These are phyloP conservation scores for Sipha maydis DNA, from an alignment of 2,888 invertebrate genomes.

Conservation along the genomic window DNA sequence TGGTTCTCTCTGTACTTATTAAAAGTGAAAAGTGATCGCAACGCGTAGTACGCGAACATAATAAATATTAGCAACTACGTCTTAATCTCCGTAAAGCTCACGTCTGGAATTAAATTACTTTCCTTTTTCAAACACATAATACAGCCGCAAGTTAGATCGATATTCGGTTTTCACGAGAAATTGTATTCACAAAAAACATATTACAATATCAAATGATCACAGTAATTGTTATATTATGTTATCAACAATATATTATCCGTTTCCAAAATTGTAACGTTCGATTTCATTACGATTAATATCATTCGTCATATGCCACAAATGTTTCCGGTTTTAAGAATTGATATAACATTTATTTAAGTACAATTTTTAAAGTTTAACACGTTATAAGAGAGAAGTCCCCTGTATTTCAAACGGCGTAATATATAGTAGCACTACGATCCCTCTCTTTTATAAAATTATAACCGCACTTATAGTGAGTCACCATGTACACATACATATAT, in stretches of 20 bases:
- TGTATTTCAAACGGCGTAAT: neutral
- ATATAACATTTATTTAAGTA: neutral
- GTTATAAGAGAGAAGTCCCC: neutral
- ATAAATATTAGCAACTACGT: neutral
- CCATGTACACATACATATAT: neutral
- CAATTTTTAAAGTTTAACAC: neutral
- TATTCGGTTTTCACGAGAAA: neutral
- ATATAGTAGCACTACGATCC: neutral
- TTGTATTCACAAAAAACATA: neutral
- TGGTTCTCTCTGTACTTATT: neutral
- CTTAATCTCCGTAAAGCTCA: neutral
- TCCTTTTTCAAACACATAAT: neutral
- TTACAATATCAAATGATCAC: too few species aligned
- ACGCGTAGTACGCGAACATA: neutral
- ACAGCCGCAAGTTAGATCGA: neutral
- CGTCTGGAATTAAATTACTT: neutral
- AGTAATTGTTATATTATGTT: too few species aligned
- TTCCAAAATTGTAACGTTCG: too few species aligned
- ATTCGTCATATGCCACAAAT: too few species aligned
- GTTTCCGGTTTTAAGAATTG: neutral
- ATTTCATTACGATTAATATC: neutral
- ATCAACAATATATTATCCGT: too few species aligned
- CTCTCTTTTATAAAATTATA: neutral
- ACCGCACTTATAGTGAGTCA: constrained; percentile 3
- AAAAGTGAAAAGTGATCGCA: neutral